Base-by-base conservation (phyloP, 2,888 invertebrate genomes). In the Bursaphelenchus okinawaensis region DNA sequence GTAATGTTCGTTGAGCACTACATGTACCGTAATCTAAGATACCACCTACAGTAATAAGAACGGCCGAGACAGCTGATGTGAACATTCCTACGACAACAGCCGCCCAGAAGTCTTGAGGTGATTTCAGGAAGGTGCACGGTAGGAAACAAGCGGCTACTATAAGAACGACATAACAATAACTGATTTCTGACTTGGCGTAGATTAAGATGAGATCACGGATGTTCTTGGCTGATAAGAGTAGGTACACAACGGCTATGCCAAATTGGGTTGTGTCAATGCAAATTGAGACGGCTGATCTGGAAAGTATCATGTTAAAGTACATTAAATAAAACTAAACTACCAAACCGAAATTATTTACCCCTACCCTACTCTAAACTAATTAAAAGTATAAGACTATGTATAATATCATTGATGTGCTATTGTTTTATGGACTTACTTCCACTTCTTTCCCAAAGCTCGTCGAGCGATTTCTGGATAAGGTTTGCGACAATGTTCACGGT, bases 391-490 rank as follows among this genome's bases (percentile, higher is more conserved):
- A n/a, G n/a, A n/a, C n/a, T n/a, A n/a, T n/a, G n/a, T n/a, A n/a
- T n/a, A n/a, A n/a, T n/a, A n/a, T n/a, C n/a, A n/a, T n/a, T n/a
- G n/a, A n/a, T n/a, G n/a, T n/a, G n/a, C n/a, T n/a, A n/a, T n/a
- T n/a, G n/a, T n/a, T n/a, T n/a, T n/a, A n/a, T n/a, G n/a, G n/a
- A n/a, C n/a, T n/a, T 28, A 68, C 68, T 64, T 68, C 50, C 55
- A 55, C 29, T 52, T 20, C 16, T 26, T 29, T 7, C 69, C 69
- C 20, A 67, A 7, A 16, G 70, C 69, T 59, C 78, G 62, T 40
- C 66, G 68, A 9, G 75, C 79, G 26, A 80, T 80, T 59, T 80
- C 80, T 0, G 80, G 73, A 65, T 80, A 80, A 19, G 80, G 80
- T 66, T 76, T 76, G 24, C 80, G 61, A 56, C 78, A 78, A 66